Evolutionary conservation across 2,113 vertebrate genomes (phyloP), one percentile per base, ranked within the genome.

Genomic region (Indicator indicator): DNA sequence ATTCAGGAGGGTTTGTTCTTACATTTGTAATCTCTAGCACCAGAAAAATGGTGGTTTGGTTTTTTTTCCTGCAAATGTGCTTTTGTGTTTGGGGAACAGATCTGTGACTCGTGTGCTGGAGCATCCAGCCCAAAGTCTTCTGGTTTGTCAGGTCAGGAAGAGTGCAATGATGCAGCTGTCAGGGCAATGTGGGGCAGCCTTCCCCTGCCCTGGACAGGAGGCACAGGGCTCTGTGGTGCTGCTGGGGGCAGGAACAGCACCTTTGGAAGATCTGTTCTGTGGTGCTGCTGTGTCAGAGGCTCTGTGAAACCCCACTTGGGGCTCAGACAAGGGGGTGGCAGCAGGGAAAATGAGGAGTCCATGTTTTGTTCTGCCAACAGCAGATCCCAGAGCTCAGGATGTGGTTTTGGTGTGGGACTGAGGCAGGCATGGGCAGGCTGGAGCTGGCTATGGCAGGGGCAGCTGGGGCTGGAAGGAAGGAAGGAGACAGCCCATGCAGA

Each of bases 131-230:
- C 52, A 15, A 24, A 36, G 24, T 32, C 59, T 36, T 24, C 3
- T 2, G 15, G n/a, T 30, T 32, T 24, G 32, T 27, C 12, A 10
- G n/a, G 71, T 68, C 46, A 3, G 16, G 14, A 10, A 6, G 14
- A 40, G 28, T 1, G 3, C 2, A 2, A 6, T 10, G 33, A 9
- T 17, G 19, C 12, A 2, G 5, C 56, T 36, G 16, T 6, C 20
- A 8, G 32, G 27, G 24, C 9, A 5, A 28, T 59, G 27, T 5
- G 6, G 27, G 62, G 50, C 46, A 63, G 8, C 33, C 24, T 74
- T 50, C 24, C 9, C 6, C 21, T 48, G 52, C n/a, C 15, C 1
- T 36, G 6, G 15, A 58, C 33, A 36, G 28, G 59, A 46, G 3
- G 9, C n/a, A 48, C 52, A 30, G 42, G 23, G 46, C 3, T 33